These are phyloP conservation scores for Amorpha juglandis DNA, from an alignment of 2,888 invertebrate genomes.

Conservation along the genomic window DNA sequence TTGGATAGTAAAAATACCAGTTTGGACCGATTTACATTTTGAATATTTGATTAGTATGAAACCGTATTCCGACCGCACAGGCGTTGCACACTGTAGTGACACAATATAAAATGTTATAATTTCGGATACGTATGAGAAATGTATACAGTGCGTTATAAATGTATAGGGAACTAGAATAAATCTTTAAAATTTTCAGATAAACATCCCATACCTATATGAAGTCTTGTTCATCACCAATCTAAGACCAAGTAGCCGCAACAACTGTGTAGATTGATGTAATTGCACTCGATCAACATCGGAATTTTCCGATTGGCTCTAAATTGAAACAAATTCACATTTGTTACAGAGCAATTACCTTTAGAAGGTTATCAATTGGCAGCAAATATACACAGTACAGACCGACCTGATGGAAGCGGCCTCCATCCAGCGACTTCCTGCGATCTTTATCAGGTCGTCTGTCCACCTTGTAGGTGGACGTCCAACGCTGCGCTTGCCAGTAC, in stretches of 20 bases:
- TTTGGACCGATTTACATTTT: background rate
- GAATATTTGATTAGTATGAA: background rate
- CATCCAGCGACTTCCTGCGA: too few relatives aligned
- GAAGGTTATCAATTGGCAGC: conserved; percentile 26
- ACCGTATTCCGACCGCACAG: conserved; percentile 1
- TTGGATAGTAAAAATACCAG: conserved; percentile 1
- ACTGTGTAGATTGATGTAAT: conserved; percentile 67
- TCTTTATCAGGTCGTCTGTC: too few relatives aligned
- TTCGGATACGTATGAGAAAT: too few relatives aligned
- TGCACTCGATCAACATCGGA: conserved; percentile 65
- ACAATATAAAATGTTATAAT: too few relatives aligned
- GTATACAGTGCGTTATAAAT: too few relatives aligned
- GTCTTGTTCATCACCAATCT: too few relatives aligned
- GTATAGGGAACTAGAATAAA: too few relatives aligned
- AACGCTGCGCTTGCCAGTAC: too few relatives aligned
- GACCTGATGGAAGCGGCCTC: too few relatives aligned
- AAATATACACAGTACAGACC: background rate
- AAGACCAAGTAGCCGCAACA: background rate
- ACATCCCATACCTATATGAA: background rate
- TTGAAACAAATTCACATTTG: conserved; percentile 42
- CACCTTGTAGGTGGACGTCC: too few relatives aligned
- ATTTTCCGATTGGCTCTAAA: conserved; percentile 67
- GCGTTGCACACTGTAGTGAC: background rate
- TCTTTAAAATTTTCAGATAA: background rate
- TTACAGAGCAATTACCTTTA: conserved; percentile 23